Base-by-base conservation (phyloP, 2,113 vertebrate species). In the Origma solitaria region DNA sequence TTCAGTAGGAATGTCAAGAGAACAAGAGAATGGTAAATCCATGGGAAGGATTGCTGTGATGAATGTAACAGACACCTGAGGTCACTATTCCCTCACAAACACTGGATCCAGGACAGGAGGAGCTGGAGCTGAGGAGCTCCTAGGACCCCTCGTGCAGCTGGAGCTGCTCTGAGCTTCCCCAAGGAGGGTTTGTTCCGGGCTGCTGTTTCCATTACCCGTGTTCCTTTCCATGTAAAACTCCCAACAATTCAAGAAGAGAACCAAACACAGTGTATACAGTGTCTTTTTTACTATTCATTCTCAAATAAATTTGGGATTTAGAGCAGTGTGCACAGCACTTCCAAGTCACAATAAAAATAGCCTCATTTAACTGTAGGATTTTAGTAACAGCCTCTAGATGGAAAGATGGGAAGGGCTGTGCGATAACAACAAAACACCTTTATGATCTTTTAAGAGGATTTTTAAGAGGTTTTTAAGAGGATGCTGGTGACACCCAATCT, bases 41-140 rank as follows among this genome's bases (percentile, higher is more conserved):
- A 2, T 10, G 49, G 71, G 35, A 10, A 51, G 12, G 19, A 30
- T 22, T 45, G 19, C 47, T 94, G 92, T 95, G 85, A 77, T 94
- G 60, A 93, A 81, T 80, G 27, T 7, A 60, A 40, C 87, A 90
- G 82, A 94, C 94, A 93, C 87, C 87, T 95, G 96, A 94, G 94
- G 95, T 97, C 96, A 95, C 87, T 96, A 4, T 96, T 96, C 64
- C 51, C 93, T 93, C 87, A 65, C 16, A 3, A 6, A 78, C 82
- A 40, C 33, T 18, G 11, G 9, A 54, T 33, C 45, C 50, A 56
- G 70, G 73, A 20, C n/a, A n/a, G 53, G 80, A 77, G 58, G 28
- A 5, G 27, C 17, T 0, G 1, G 21, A 72, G 16, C 38, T 44
- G 42, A 13, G 44, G 10, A 15, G 22, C 44, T 91, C 24, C 49